Evolutionary conservation across 2,113 vertebrate species (phyloP), one percentile per base, ranked within the genome.

Genomic region (Osmerus eperlanus): DNA sequence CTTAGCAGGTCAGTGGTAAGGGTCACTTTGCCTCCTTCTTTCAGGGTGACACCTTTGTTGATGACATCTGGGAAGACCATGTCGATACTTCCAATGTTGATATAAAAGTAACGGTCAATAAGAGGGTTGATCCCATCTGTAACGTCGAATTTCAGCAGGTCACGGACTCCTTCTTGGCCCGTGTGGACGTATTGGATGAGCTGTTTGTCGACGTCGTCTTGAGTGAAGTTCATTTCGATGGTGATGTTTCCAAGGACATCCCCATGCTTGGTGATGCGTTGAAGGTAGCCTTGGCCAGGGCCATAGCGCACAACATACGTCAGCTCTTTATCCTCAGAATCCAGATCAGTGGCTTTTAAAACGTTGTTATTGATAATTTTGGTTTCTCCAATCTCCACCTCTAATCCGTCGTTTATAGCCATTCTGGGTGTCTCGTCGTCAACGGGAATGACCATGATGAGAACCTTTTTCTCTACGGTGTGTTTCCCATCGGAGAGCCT

Each of bases 401-500:
- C 96, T 67, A 99, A 89, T 9, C 97, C 97, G 78, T 97, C 95
- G 54, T 98, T 99, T 72, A 99, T 94, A 15, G 93, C 74, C 94
- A 99, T 95, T 81, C 96, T 93, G 59, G 97, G 96, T 0, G 96
- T 98, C 82, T 99, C 97, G 36, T 99, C 97, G 65, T 99, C 96
- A 25, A 98, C 93, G 19, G 96, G 92, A 80, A 97, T 94, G 51
- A 99, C 88, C 87, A 95, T 89, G 19, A 99, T 87, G 2, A 91
- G 81, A 18, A 96, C 87, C 0, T 13, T 93, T 86, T 92, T 96
- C 75, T 94, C 93, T 51, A 94, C 67, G 0, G 72, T 89, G 74
- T 96, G 89, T 82, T 92, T 95, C 11, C 97, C 95, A 68, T 99
- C 97, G 0, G 93, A 93, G 47, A 99, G 88, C 21, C 91, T 90